phyloP scores from a whole-genome alignment of 2,888 invertebrate genomes.

The Drosophila mimetica region DNA sequence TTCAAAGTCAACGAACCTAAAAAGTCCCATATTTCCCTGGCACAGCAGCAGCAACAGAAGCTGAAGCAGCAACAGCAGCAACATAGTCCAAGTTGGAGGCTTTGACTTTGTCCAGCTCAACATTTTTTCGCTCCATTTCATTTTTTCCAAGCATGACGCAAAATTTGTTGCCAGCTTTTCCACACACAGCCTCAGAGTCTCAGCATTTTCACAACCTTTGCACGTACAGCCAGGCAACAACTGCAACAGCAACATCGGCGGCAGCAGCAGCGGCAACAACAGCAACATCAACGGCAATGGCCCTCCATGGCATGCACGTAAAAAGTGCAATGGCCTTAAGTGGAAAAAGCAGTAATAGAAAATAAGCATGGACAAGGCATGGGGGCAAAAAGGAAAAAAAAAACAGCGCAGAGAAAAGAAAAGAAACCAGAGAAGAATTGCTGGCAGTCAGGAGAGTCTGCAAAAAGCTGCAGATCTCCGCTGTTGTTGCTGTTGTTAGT shows the following conservation, averaged over 20 bases:
- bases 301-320: slow-evolving; percentile 80
- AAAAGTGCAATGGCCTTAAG: slow-evolving; percentile 80
- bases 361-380: slow-evolving; percentile 72
- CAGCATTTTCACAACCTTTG: slow-evolving; percentile 80
- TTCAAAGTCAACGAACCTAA: slow-evolving; percentile 78
- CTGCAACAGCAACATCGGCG: slow-evolving; percentile 33
- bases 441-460: slow-evolving; percentile 56
- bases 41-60: slow-evolving; percentile 25
- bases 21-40: slow-evolving; percentile 77
- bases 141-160: slow-evolving; percentile 79
- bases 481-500: slow-evolving; percentile 4
- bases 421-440: slow-evolving; percentile 64
- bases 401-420: slow-evolving; percentile 15
- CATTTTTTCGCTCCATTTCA: slow-evolving; percentile 80
- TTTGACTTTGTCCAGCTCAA: slow-evolving; percentile 67
- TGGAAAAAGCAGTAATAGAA: slow-evolving; percentile 81
- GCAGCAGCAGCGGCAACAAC: slow-evolving; percentile 34
- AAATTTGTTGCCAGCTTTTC: slow-evolving; percentile 79
- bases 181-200: slow-evolving; percentile 48
- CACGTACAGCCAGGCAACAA: slow-evolving; percentile 64
- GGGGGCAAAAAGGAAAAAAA: slow-evolving; percentile 29
- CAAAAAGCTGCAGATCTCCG: slow-evolving; percentile 57
- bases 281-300: slow-evolving; percentile 64
- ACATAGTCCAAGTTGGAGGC: slow-evolving; percentile 51
- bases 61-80: slow-evolving; percentile 30